Evolutionary conservation across 2,888 invertebrate species (phyloP).

Genomic region (Orchestes rusci): DNA sequence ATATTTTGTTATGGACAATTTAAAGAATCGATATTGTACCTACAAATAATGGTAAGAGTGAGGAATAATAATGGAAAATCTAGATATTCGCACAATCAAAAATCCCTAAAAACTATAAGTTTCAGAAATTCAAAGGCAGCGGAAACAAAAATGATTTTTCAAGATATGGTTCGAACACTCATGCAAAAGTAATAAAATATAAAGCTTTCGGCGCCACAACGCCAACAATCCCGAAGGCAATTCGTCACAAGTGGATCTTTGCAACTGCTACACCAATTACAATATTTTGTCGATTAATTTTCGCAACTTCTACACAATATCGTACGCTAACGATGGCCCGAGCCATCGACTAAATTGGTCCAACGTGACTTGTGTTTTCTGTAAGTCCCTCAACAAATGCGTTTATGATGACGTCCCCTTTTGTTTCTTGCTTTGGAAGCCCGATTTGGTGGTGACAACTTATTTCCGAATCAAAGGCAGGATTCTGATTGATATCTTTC

Average conservation of each 20-base stretch:
- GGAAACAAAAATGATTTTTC: too few relatives aligned
- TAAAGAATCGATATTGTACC: too few relatives aligned
- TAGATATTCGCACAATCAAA: too few relatives aligned
- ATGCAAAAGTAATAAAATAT: too few relatives aligned
- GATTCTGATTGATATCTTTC: conserved; percentile 33
- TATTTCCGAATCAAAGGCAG: conserved; percentile 27
- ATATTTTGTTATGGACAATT: too few relatives aligned
- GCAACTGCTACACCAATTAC: conserved; percentile 43
- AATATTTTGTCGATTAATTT: conserved; percentile 46
- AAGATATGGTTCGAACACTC: too few relatives aligned
- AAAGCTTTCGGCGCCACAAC: conserved; percentile 9
- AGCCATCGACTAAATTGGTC: conserved; percentile 43
- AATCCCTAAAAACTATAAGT: too few relatives aligned
- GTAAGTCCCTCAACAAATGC: conserved; percentile 38
- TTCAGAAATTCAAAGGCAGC: too few relatives aligned
- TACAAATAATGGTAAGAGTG: too few relatives aligned
- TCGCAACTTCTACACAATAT: conserved; percentile 43
- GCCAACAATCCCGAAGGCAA: conserved; percentile 17
- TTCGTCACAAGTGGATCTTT: conserved; percentile 25
- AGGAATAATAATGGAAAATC: too few relatives aligned
- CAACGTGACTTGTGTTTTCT: conserved; percentile 43
- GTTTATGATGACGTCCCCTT: conserved; percentile 45
- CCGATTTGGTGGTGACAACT: conserved; percentile 32
- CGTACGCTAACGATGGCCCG: conserved; percentile 42
- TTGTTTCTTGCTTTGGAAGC: conserved; percentile 35